Percentiles rank a stretch among this genome's conserved stretches.
These are phyloP conservation scores for Drosophila greeni DNA, from an alignment of 2,888 invertebrate genomes.

Conservation along the genomic window DNA sequence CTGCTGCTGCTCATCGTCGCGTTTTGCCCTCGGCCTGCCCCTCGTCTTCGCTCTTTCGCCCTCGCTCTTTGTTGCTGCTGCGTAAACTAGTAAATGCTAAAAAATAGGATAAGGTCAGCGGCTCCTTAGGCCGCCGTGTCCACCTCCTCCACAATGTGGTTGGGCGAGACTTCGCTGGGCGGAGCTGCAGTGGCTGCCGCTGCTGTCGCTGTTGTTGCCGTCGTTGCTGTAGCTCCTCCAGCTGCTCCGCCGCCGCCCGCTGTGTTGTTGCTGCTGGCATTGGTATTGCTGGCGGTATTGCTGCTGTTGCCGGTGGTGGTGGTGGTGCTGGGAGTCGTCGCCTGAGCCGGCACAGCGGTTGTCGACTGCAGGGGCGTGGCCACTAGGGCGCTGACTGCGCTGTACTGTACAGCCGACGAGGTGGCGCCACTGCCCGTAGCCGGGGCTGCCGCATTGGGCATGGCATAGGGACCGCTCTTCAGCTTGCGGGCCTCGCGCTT, in stretches of 20 bases:
- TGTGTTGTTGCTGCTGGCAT: constrained; percentile 26
- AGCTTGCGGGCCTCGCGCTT: constrained; percentile 88
- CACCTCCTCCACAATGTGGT: constrained; percentile 79
- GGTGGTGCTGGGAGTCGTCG: constrained; percentile 26
- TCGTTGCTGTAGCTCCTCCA: constrained; percentile 24
- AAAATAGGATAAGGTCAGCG: constrained; percentile 41
- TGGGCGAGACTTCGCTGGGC: constrained; percentile 77
- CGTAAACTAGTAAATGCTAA: constrained; percentile 63
- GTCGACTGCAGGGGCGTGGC: constrained; percentile 24
- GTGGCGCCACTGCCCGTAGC: background rate
- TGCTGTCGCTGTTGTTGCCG: constrained; percentile 44
- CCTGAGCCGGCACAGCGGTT: background rate
- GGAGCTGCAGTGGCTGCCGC: constrained; percentile 50
- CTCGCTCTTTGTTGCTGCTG: constrained; percentile 16
- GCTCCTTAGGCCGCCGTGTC: constrained; percentile 77
- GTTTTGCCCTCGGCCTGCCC: background rate
- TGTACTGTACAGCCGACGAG: constrained; percentile 42
- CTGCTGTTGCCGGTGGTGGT: constrained; percentile 27
- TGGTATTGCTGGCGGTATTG: constrained; percentile 37
- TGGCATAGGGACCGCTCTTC: constrained; percentile 83
- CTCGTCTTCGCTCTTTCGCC: background rate
- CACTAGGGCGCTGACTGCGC: constrained; percentile 51
- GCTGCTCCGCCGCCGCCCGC: constrained; percentile 14
- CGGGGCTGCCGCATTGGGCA: constrained; percentile 35
- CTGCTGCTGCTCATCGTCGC: background rate